These are phyloP conservation scores for Brachypteracias leptosomus DNA, from an alignment of 2,113 vertebrate genomes.

Conservation along the genomic window DNA sequence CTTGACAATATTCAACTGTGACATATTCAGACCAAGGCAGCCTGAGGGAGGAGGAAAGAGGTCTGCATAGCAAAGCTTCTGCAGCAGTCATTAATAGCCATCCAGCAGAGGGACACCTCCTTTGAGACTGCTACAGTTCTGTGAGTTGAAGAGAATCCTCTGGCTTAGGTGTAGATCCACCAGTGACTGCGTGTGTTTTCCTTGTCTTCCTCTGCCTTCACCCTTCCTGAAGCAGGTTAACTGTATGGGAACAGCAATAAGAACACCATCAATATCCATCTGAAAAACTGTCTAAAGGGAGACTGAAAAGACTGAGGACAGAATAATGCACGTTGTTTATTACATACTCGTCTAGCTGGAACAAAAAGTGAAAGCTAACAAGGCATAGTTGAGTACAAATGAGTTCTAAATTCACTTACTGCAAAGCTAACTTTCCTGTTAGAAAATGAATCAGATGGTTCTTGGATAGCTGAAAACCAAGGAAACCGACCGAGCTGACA, in stretches of 20 bases:
- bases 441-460: background rate
- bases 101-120: background rate
- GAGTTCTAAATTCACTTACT: constrained; percentile 21
- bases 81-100: background rate
- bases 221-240: background rate
- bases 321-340: background rate
- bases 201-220: background rate
- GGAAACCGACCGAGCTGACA: background rate
- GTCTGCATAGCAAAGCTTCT: background rate
- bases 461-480: background rate
- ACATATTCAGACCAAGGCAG: background rate
- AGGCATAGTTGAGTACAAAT: constrained; percentile 1
- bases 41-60: background rate
- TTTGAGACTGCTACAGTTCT: background rate
- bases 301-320: background rate
- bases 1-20: background rate
- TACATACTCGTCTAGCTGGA: background rate
- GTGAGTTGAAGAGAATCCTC: background rate
- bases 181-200: background rate
- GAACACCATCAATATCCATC: background rate
- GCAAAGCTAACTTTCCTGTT: background rate
- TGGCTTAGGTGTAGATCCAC: background rate
- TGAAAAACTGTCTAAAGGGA: background rate
- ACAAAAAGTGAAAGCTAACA: background rate
- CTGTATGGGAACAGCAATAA: background rate